These are phyloP conservation scores for Xyrauchen texanus DNA, from an alignment of 2,113 vertebrate species.

Conservation along the genomic window DNA sequence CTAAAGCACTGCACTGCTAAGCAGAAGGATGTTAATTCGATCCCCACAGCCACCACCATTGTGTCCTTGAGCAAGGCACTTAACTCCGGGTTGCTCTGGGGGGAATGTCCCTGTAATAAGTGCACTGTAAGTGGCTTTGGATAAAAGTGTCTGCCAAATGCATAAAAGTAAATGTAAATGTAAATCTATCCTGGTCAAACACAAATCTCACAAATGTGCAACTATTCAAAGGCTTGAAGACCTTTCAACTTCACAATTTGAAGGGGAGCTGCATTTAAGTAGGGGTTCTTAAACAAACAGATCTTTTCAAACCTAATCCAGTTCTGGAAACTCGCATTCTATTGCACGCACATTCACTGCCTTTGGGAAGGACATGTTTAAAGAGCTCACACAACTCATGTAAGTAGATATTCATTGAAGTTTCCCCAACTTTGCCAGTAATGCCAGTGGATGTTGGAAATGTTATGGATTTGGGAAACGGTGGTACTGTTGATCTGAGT, in stretches of 20 bases:
- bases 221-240: conserved; percentile 68
- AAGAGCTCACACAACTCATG: conserved; percentile 27
- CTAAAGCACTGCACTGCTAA: too few species aligned
- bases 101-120: too few species aligned
- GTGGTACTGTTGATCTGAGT: conserved; percentile 41
- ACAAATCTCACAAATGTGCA: conserved; percentile 56
- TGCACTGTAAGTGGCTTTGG: too few species aligned
- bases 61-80: too few species aligned
- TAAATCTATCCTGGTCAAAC: conserved; percentile 67
- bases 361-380: conserved; percentile 39
- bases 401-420: conserved; percentile 37
- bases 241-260: conserved; percentile 67
- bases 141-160: too few species aligned
- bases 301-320: conserved; percentile 60
- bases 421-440: conserved; percentile 43
- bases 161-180: too few species aligned
- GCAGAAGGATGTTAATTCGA: too few species aligned
- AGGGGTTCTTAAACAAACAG: conserved; percentile 54
- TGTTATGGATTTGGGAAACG: conserved; percentile 21
- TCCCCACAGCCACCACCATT: too few species aligned
- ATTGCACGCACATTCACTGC: conserved; percentile 39
- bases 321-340: conserved; percentile 70
- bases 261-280: conserved; percentile 64
- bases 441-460: conserved; percentile 33
- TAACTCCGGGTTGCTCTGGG: too few species aligned